Base-by-base conservation (phyloP, 2,113 vertebrate genomes). In the Callopanchax toddi region DNA sequence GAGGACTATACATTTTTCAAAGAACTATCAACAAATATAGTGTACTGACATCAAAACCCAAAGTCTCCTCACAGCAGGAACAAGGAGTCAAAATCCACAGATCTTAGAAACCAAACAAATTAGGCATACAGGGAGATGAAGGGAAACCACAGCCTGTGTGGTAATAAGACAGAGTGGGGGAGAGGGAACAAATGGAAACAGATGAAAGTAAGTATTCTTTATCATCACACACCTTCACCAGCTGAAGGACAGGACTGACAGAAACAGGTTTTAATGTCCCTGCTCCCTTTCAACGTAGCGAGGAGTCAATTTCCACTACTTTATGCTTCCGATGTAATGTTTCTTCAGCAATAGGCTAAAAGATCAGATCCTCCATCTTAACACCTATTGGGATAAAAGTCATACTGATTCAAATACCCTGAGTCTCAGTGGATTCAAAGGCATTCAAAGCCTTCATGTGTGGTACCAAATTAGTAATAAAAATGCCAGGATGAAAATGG, bases 141-240 rank as follows among this genome's bases (percentile, higher is more conserved):
- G 62, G 69, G 46, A 52, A 74, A 79, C 69, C 82, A 78, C 45
- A 54, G 43, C 45, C 54, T n/a, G 5, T 54, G 15, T 15, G 2
- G 63, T 75, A 84, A 82, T 74, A 74, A 71, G 50, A 63, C 53
- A 56, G 71, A 74, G n/a, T n/a, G n/a, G n/a, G n/a, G n/a, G n/a
- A n/a, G n/a, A n/a, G n/a, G n/a, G n/a, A n/a, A n/a, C n/a, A n/a
- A n/a, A n/a, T n/a, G n/a, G n/a, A n/a, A n/a, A n/a, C n/a, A n/a
- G n/a, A n/a, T n/a, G n/a, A n/a, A n/a, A n/a, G 79, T 37, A 50
- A 78, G 64, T 76, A 63, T 78, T 32, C 29, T 32, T 32, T 32
- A 32, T 32, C 71, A 81, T 72, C 69, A 70, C 1, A 2, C 46
- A 42, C 66, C 54, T 45, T 71, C 67, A 26, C 44, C 67, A 25